Evolutionary conservation across 1,140 invertebrate species (phyloP), one percentile per base, ranked within the genome.

Genomic region (Drosophila busckii): DNA sequence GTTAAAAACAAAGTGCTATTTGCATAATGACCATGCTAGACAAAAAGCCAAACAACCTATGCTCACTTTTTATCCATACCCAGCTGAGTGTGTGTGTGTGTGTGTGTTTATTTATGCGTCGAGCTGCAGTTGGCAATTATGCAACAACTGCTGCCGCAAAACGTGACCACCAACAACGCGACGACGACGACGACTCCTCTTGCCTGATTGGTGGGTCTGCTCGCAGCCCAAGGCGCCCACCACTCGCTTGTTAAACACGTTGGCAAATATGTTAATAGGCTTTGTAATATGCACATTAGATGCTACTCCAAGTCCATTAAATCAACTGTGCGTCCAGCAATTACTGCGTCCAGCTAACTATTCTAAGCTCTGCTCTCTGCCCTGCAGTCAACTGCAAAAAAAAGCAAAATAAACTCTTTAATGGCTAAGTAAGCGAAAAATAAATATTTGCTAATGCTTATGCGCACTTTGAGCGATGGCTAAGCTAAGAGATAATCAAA

Each of bases 221-320:
- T n/a, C 4, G 5, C 12, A 4, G 9, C 17, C 12, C 5, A n/a
- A 13, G 2, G 3, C 10, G 17, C 13, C 22, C 20, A 15, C 2
- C 22, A 22, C 20, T 52, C 29, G 34, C 49, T 26, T 60, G 50
- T 54, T 55, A 28, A 38, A 49, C 65, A 64, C 65, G 60, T 46
- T 62, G 67, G 56, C 62, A 71, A 71, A 78, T 78, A 78, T 78
- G 68, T 78, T 78, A 78, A 78, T 80, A 73, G 71, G 63, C 59
- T 68, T 73, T 68, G 71, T 64, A 73, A 78, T 80, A 73, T 78
- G 71, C 69, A 78, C 68, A 67, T 78, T 78, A 78, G 71, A 76
- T 80, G 67, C 76, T 71, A 61, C 67, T 32, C 53, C 23, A 62
- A 59, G 46, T 29, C 52, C 67, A 78, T 76, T 78, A 76, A 78